Evolutionary conservation across 1,140 invertebrate genomes (phyloP).

Genomic region (Colletes latitarsis): DNA sequence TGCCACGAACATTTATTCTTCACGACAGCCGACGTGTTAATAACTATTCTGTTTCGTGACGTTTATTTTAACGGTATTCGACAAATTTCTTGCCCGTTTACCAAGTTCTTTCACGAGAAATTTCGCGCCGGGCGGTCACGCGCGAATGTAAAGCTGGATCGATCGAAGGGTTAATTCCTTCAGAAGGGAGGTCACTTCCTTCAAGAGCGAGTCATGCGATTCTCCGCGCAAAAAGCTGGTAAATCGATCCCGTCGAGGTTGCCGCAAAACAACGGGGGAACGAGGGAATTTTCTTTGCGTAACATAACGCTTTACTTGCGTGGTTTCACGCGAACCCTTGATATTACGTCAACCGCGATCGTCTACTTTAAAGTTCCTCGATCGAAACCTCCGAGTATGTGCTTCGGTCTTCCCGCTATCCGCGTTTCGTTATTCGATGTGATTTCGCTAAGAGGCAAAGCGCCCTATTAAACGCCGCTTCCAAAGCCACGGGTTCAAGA

Average conservation of each 20-base stretch:
- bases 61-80: too few species aligned
- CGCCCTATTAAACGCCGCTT: constrained; percentile 8
- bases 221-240: not conserved
- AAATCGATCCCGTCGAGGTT: constrained; percentile 19
- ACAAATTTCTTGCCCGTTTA: not conserved
- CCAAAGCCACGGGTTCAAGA: not conserved
- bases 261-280: constrained; percentile 21
- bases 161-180: constrained; percentile 21
- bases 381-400: not conserved
- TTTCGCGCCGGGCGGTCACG: not conserved
- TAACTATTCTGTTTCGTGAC: too few species aligned
- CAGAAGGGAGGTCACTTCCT: not conserved
- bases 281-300: constrained; percentile 6
- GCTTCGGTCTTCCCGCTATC: not conserved
- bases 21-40: too few species aligned
- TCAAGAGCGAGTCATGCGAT: constrained; percentile 4
- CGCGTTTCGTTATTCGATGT: not conserved
- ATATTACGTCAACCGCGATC: not conserved
- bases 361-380: not conserved
- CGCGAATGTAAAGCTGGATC: not conserved
- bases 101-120: not conserved
- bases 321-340: not conserved
- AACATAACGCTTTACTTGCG: not conserved
- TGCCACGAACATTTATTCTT: too few species aligned
- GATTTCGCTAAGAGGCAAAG: constrained; percentile 16